Evolutionary conservation across 2,888 invertebrate genomes (phyloP).

Genomic region (Phasia obesa): DNA sequence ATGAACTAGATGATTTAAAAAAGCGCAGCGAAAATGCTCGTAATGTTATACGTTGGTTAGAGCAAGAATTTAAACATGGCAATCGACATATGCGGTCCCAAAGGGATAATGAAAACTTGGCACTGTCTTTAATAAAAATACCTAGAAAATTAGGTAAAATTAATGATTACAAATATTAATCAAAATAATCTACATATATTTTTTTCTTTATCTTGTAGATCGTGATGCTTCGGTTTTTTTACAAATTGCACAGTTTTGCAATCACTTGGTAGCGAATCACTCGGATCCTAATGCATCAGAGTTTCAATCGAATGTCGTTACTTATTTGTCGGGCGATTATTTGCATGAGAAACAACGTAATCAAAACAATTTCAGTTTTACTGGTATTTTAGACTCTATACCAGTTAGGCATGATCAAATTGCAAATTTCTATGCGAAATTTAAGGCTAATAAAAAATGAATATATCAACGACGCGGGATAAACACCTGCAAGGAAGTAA

Average conservation of each 20-base stretch:
- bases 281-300: conserved; percentile 83
- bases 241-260: conserved; percentile 82
- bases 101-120: conserved; percentile 90
- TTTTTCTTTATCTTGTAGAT: conserved; percentile 74
- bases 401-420: conserved; percentile 92
- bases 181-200: neutral
- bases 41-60: conserved; percentile 96
- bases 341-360: conserved; percentile 81
- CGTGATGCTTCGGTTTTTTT: conserved; percentile 81
- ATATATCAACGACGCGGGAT: conserved; percentile 72
- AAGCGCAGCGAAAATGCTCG: conserved; percentile 92
- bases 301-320: conserved; percentile 85
- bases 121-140: conserved; percentile 88
- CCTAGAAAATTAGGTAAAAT: conserved; percentile 89
- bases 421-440: conserved; percentile 91
- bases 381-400: conserved; percentile 90
- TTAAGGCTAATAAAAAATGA: conserved; percentile 87
- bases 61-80: conserved; percentile 92
- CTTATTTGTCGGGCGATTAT: conserved; percentile 88
- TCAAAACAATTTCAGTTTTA: conserved; percentile 86
- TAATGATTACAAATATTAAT: neutral
- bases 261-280: conserved; percentile 82
- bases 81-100: conserved; percentile 94
- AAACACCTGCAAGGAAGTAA: conserved; percentile 72
- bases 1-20: conserved; percentile 94